These are phyloP conservation scores for Cherax destructor DNA, from an alignment of 1,140 invertebrate species.

Conservation along the genomic window DNA sequence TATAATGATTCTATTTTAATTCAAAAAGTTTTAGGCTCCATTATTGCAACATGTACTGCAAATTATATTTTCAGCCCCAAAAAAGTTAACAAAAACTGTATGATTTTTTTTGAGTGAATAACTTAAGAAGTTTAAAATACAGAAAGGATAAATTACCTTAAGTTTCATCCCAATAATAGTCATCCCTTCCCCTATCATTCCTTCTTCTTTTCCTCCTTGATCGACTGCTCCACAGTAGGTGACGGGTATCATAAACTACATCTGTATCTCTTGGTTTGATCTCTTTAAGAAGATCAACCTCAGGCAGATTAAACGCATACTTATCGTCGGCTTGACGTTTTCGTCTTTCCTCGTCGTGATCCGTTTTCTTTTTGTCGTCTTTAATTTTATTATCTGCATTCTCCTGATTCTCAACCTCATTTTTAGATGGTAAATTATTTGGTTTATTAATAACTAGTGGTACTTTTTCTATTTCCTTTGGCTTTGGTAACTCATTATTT, in stretches of 20 bases:
- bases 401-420: neutral
- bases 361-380: neutral
- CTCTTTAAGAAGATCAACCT: neutral
- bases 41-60: too few relatives aligned
- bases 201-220: slow-evolving; percentile 12
- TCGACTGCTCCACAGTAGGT: slow-evolving; percentile 3
- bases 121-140: neutral
- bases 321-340: neutral
- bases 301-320: neutral
- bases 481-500: neutral
- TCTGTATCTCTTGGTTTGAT: neutral
- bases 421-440: neutral
- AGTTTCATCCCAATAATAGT: slow-evolving; percentile 11
- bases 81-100: too few relatives aligned
- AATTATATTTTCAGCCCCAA: too few relatives aligned
- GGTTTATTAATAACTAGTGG: neutral
- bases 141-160: neutral
- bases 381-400: neutral
- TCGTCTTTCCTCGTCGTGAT: neutral
- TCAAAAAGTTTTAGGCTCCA: too few relatives aligned
- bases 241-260: neutral
- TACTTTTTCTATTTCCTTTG: neutral
- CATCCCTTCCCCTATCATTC: neutral
- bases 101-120: neutral
- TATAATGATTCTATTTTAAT: too few relatives aligned